Conservation (phyloP, 2,888 invertebrate species). For the Pandemis corylana region DNA sequence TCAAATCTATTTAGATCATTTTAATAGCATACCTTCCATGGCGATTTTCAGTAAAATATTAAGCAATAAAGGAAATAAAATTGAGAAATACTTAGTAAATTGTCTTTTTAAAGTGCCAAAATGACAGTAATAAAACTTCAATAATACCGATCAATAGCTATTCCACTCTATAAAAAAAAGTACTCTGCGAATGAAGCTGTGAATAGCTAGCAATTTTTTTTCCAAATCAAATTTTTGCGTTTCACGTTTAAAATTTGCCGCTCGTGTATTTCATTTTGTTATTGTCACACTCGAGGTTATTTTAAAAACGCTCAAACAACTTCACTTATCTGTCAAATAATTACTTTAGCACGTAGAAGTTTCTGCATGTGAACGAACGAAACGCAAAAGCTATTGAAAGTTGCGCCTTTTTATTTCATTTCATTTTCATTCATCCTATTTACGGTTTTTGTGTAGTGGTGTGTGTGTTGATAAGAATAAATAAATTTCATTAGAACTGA, state of each 20-base stretch:
- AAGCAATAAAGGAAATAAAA: background rate
- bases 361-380: constrained; percentile 19
- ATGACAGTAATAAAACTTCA: background rate
- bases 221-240: background rate
- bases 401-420: constrained; percentile 33
- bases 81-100: background rate
- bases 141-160: no score
- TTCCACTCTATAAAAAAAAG: no score
- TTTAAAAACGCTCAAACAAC: background rate
- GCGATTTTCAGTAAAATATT: background rate
- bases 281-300: background rate
- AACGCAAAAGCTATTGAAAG: constrained; percentile 31
- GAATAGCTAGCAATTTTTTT: no score
- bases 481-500: constrained; percentile 26
- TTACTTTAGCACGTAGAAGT: background rate
- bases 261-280: background rate
- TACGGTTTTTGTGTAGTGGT: constrained; percentile 30
- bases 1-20: background rate
- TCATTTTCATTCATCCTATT: constrained; percentile 25
- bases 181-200: no score
- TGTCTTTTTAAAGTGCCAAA: background rate
- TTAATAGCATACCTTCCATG: background rate
- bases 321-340: background rate
- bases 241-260: background rate
- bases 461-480: constrained; percentile 39